Conservation (phyloP, 2,888 invertebrate genomes). For the Hetaerina titia region DNA sequence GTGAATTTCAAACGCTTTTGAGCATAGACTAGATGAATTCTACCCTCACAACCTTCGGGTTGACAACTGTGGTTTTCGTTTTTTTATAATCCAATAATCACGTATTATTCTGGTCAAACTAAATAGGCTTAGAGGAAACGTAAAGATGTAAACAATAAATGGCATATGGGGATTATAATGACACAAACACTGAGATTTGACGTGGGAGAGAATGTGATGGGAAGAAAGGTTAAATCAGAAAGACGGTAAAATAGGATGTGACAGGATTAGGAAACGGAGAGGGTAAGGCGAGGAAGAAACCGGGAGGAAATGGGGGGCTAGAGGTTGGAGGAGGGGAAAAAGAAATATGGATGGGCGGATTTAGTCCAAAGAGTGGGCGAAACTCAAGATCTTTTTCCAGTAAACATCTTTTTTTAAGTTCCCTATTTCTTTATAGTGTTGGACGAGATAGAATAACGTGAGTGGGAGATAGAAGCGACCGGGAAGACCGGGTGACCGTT, state of each 20-base stretch:
- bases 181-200: no score
- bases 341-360: background rate
- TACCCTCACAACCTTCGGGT: no score
- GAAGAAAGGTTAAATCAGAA: no score
- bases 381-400: background rate
- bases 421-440: background rate
- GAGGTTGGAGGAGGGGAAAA: background rate
- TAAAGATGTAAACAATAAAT: no score
- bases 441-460: background rate
- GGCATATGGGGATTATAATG: no score
- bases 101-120: no score
- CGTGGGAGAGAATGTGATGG: no score
- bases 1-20: no score
- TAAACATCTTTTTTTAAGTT: background rate
- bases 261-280: background rate
- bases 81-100: no score
- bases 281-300: background rate
- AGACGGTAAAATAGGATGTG: background rate
- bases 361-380: background rate
- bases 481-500: background rate
- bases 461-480: background rate
- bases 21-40: no score
- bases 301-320: background rate
- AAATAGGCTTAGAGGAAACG: no score
- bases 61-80: no score